These are phyloP conservation scores for Antechinus stuartii DNA, from an alignment of 2,113 vertebrate species.

Conservation along the genomic window DNA sequence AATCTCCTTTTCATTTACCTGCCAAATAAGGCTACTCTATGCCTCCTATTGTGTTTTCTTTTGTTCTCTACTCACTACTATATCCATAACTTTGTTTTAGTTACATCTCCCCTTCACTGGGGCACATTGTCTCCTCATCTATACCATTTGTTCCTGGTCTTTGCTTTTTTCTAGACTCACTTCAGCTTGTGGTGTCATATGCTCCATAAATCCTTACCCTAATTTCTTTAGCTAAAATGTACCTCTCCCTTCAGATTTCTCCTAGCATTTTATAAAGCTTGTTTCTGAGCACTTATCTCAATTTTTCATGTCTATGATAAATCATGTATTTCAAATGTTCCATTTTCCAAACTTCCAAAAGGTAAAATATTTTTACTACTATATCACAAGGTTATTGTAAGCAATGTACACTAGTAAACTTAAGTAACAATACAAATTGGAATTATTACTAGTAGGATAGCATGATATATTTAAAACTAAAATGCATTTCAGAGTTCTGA, in stretches of 20 bases:
- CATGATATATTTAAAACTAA: neutral
- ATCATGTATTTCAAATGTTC: neutral
- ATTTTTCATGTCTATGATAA: neutral
- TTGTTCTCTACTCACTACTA: neutral
- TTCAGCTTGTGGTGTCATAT: neutral
- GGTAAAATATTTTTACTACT: neutral
- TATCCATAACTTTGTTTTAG: neutral
- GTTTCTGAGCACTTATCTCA: neutral
- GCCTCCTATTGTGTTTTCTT: neutral
- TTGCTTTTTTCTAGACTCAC: neutral
- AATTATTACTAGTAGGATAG: neutral
- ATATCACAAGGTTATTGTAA: neutral
- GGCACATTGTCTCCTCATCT: neutral
- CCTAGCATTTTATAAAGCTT: neutral
- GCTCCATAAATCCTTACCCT: neutral
- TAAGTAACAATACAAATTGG: neutral
- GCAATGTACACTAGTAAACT: neutral
- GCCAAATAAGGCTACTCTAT: neutral
- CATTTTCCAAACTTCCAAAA: neutral
- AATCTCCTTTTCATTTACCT: neutral
- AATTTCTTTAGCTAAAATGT: neutral
- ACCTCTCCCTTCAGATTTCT: neutral
- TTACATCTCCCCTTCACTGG: neutral
- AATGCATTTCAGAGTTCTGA: too few species aligned
- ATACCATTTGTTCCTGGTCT: neutral